Evolutionary conservation across 2,888 invertebrate species (phyloP), one percentile per base, ranked within the genome.

Genomic region (Zelleria hepariella): DNA sequence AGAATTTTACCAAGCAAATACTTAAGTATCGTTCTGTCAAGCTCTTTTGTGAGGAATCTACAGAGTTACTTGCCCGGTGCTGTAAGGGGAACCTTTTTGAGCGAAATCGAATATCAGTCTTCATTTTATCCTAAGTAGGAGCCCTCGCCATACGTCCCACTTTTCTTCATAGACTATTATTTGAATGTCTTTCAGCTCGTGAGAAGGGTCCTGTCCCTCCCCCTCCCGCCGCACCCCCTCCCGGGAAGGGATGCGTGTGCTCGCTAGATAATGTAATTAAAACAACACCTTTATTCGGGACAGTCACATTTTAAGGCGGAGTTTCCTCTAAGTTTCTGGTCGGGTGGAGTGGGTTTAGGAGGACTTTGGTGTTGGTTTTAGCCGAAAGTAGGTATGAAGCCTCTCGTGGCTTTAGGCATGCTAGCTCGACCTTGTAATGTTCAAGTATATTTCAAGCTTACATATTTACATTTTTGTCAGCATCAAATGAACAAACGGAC

Each of bases 211-310:
- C 70, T 68, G 59, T 62, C 61, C 66, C 65, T 42, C 58, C 53
- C 21, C 23, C 53, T 24, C n/a, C 42, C 51, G 18, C 58, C 75
- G 71, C 63, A 71, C 75, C 69, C 74, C 72, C 51, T 15, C 59
- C 61, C 58, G 20, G 21, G 23, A 59, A 48, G 59, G 56, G 59
- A 70, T 76, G 86, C 83, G 87, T 87, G 88, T 84, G 81, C 77
- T 70, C 65, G 73, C 72, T 79, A 83, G 88, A 88, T 88, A 88
- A 88, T 88, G 87, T 88, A 88, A 88, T 88, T 88, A 88, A 88
- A 87, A 88, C 85, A 87, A 87, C 87, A 88, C 87, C 87, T 88
- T 87, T 83, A 86, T 86, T 81, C 78, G 61, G 67, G 72, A 71
- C 71, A 75, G 76, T 77, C 59, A 59, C 62, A 60, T 61, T 61